Evolutionary conservation across 2,888 invertebrate species (phyloP).

Genomic region (Diabrotica balteata): DNA sequence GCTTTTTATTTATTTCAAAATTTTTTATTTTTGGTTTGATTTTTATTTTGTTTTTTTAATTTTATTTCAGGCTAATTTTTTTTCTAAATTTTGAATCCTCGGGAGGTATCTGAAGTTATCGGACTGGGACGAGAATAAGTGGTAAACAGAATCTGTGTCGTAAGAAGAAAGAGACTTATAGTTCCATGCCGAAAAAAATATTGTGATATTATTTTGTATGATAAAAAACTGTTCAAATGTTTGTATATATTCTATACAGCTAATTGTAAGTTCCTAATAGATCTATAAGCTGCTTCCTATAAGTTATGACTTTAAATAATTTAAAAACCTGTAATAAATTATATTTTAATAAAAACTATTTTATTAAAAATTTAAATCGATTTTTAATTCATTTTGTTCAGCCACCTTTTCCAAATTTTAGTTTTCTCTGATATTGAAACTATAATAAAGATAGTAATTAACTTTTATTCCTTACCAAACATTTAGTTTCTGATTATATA

Average conservation of each 20-base stretch:
- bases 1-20: constrained; percentile 20
- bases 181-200: constrained; percentile 39
- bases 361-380: constrained; percentile 27
- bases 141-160: constrained; percentile 24
- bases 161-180: constrained; percentile 40
- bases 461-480: too few relatives aligned
- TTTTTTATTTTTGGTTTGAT: constrained; percentile 36
- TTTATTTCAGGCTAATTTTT: constrained; percentile 49
- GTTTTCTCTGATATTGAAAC: too few relatives aligned
- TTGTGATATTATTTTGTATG: constrained; percentile 41
- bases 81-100: constrained; percentile 41
- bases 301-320: constrained; percentile 40
- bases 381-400: background rate
- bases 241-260: constrained; percentile 41
- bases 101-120: constrained; percentile 34
- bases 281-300: constrained; percentile 42
- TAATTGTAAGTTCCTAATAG: constrained; percentile 50
- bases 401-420: too few relatives aligned
- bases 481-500: too few relatives aligned
- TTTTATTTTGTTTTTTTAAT: constrained; percentile 44
- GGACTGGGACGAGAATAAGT: constrained; percentile 26
- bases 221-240: constrained; percentile 37
- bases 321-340: constrained; percentile 47
- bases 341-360: constrained; percentile 48
- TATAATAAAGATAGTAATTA: too few relatives aligned